Conservation (phyloP, 1,140 invertebrate species). For the Delia radicum region DNA sequence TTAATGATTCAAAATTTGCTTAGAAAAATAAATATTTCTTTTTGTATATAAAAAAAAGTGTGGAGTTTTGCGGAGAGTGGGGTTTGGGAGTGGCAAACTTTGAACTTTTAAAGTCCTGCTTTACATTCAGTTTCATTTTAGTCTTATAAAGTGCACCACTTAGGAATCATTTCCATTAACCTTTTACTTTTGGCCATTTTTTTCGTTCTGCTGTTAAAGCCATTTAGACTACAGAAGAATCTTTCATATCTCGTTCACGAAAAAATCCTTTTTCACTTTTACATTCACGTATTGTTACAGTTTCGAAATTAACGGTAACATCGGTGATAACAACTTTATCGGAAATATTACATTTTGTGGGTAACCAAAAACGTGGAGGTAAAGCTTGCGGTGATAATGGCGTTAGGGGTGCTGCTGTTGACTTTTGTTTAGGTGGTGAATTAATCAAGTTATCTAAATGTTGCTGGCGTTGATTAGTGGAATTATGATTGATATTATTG, state of each 20-base stretch:
- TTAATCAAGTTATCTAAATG: not conserved
- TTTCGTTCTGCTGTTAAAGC: not conserved
- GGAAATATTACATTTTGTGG: conserved; percentile 68
- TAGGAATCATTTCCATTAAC: conserved; percentile 1
- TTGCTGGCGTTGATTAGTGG: conserved; percentile 13
- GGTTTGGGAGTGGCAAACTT: conserved; percentile 12
- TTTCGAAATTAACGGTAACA: conserved; percentile 89
- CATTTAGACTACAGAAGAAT: conserved; percentile 42
- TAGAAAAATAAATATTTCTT: no score
- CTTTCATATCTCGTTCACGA: conserved; percentile 63
- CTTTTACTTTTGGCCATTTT: not conserved
- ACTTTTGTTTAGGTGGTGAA: conserved; percentile 13
- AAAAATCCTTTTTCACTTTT: conserved; percentile 93
- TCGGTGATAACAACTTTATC: conserved; percentile 95
- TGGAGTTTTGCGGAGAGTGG: no score
- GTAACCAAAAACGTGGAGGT: conserved; percentile 73
- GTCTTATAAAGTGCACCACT: conserved; percentile 11
- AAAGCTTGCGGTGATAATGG: conserved; percentile 50
- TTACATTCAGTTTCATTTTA: conserved; percentile 15
- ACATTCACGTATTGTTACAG: conserved; percentile 92
- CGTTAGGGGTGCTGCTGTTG: conserved; percentile 37
- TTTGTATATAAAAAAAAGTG: no score
- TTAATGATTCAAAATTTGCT: no score
- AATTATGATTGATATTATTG: not conserved
- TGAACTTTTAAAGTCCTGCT: conserved; percentile 17